Percentiles rank a stretch among this genome's conserved stretches.
These are phyloP conservation scores for Urocynchramus pylzowi DNA, from an alignment of 2,113 vertebrate genomes.

Conservation along the genomic window DNA sequence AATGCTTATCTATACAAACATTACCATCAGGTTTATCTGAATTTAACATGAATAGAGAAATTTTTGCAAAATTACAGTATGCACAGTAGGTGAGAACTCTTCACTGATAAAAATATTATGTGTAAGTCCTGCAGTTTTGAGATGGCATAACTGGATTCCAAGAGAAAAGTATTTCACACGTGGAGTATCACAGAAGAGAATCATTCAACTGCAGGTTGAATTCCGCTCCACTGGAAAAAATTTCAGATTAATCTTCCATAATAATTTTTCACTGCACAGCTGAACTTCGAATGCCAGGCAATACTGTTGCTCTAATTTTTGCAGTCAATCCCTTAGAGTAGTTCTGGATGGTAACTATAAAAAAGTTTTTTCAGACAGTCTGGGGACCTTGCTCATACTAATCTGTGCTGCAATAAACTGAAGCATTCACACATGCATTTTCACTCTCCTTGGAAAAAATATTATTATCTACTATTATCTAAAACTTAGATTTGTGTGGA, in stretches of 20 bases:
- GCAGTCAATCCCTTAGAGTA: neutral
- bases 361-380: neutral
- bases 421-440: neutral
- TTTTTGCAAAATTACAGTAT: neutral
- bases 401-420: neutral
- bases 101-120: neutral
- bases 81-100: neutral
- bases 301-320: neutral
- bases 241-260: neutral
- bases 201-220: neutral
- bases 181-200: neutral
- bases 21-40: neutral
- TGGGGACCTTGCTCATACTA: neutral
- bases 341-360: neutral
- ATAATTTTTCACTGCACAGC: neutral
- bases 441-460: neutral
- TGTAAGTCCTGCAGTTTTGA: neutral
- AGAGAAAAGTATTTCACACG: neutral
- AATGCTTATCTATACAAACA: neutral
- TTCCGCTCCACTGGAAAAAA: neutral
- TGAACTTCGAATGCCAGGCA: neutral
- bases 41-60: neutral
- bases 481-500: neutral
- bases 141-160: neutral
- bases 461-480: neutral